Conservation (phyloP, 2,888 invertebrate species). For the Oscheius myriophilus region DNA sequence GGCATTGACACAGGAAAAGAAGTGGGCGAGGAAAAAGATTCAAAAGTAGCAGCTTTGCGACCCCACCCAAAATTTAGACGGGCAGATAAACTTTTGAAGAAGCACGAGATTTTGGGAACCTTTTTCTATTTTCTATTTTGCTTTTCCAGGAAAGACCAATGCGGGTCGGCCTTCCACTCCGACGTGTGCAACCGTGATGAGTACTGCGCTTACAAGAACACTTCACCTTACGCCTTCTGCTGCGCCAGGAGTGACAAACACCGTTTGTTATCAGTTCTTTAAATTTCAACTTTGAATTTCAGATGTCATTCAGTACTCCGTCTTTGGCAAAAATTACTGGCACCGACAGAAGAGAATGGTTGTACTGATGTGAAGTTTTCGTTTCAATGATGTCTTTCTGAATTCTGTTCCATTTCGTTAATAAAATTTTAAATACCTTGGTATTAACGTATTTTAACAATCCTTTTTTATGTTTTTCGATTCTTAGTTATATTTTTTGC, state of each 20-base stretch:
- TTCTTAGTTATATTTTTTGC: no score
- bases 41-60: neutral
- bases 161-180: constrained; percentile 25
- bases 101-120: neutral
- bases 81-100: no score
- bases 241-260: constrained; percentile 21
- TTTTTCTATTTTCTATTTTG: neutral
- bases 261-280: neutral
- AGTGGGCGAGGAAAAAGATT: no score
- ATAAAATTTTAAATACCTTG: no score
- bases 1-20: neutral
- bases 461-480: no score
- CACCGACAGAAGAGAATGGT: constrained; percentile 7
- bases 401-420: no score
- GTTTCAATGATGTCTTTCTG: neutral
- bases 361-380: neutral
- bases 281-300: neutral
- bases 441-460: no score
- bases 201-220: constrained; percentile 30
- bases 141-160: constrained; percentile 29
- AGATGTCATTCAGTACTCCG: constrained; percentile 26
- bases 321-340: constrained; percentile 21
- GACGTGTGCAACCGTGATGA: constrained; percentile 33
- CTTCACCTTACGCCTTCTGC: constrained; percentile 30
- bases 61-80: no score